These are phyloP conservation scores for Stegana nigrithorax DNA, from an alignment of 2,888 invertebrate genomes.

Conservation along the genomic window DNA sequence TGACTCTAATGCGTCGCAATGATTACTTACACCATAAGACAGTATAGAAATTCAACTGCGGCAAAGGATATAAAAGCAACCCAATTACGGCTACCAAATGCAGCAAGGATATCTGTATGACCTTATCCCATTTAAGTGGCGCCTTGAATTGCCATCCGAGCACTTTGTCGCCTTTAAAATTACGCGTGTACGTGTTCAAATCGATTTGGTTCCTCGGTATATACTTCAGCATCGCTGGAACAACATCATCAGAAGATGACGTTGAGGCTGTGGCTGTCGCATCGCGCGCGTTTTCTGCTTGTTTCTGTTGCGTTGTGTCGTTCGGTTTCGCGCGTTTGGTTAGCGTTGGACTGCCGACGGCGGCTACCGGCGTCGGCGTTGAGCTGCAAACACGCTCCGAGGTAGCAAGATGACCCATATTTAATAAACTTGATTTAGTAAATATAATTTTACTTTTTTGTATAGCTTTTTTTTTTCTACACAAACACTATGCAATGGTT, in stretches of 20 bases:
- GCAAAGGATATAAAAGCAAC: constrained; percentile 60
- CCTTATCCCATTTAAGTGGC: constrained; percentile 76
- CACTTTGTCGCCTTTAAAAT: constrained; percentile 59
- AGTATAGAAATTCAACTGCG: constrained; percentile 68
- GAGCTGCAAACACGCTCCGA: constrained; percentile 62
- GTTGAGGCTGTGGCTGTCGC: constrained; percentile 22
- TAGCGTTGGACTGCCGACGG: constrained; percentile 39
- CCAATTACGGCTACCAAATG: constrained; percentile 70
- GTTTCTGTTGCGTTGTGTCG: constrained; percentile 35
- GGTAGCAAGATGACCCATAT: constrained; percentile 65
- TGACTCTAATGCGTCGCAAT: background rate
- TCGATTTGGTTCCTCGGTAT: constrained; percentile 55
- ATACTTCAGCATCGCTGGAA: too few species aligned
- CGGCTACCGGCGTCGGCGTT: constrained; percentile 36
- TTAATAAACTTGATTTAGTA: constrained; percentile 13
- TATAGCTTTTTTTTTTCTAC: constrained; percentile 8
- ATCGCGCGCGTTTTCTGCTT: constrained; percentile 36
- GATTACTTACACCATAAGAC: constrained; percentile 73
- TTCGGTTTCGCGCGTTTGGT: constrained; percentile 41
- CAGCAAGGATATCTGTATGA: constrained; percentile 71
- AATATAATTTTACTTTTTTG: constrained; percentile 12
- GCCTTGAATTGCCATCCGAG: constrained; percentile 71
- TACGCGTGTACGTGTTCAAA: constrained; percentile 57
- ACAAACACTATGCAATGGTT: background rate
- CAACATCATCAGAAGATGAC: background rate